Percentiles rank a stretch among this genome's conserved stretches.
Conservation (phyloP, 2,888 invertebrate species). For the Campoplex nolae region DNA sequence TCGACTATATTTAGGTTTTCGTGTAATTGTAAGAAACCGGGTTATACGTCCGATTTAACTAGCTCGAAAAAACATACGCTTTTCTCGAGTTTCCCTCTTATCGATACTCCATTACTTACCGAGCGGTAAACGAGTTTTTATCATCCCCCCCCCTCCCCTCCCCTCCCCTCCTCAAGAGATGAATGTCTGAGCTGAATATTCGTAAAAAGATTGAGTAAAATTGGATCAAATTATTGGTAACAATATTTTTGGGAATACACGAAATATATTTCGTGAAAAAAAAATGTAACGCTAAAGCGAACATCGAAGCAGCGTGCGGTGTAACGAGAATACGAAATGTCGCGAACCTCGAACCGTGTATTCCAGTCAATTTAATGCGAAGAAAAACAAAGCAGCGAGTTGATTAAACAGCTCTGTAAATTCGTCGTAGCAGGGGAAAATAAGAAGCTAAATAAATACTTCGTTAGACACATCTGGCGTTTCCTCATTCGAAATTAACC, state of each 20-base stretch:
- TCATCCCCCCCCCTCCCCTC: too few relatives aligned
- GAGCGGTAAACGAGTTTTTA: neutral
- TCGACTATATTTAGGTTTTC: conserved; percentile 60
- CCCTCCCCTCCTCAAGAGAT: neutral
- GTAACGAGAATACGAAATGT: conserved; percentile 25
- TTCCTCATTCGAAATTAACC: neutral
- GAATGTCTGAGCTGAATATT: neutral
- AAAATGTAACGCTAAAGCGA: conserved; percentile 2
- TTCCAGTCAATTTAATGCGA: conserved; percentile 9
- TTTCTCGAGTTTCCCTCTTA: neutral
- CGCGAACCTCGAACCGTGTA: neutral
- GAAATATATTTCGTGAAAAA: neutral
- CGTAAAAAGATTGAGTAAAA: neutral
- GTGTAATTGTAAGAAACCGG: conserved; percentile 62
- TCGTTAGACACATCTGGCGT: neutral
- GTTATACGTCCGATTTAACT: conserved; percentile 52
- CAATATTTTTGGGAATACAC: too few relatives aligned
- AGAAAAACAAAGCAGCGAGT: conserved; percentile 25
- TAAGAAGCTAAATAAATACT: conserved; percentile 2
- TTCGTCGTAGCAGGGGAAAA: conserved; percentile 12
- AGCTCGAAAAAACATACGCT: neutral
- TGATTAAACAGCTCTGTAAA: conserved; percentile 56
- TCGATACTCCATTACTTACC: neutral
- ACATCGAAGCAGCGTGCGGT: neutral
- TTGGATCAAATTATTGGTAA: neutral